A percentile compares a stretch with the other conserved stretches of the same genome.
Evolutionary conservation across 2,113 vertebrate species (phyloP).

Genomic region (Callipepla californica): DNA sequence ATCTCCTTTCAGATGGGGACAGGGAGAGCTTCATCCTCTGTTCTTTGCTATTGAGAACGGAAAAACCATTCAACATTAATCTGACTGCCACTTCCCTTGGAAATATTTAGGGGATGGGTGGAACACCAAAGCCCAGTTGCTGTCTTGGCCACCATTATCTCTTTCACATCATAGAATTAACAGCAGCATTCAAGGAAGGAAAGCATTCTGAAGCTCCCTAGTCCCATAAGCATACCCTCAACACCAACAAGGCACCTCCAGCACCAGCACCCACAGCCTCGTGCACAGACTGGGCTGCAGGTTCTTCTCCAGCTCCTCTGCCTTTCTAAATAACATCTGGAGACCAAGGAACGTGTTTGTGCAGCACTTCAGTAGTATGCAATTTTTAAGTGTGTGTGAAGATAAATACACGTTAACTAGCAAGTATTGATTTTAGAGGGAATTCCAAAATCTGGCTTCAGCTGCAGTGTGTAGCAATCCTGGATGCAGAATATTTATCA

Average conservation of each 20-base stretch:
- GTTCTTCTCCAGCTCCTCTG: neutral
- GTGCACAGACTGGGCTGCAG: neutral
- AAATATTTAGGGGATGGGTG: neutral
- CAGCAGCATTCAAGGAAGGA: neutral
- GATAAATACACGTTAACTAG: neutral
- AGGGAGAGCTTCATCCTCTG: neutral
- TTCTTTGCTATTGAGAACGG: neutral
- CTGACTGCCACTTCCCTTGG: neutral
- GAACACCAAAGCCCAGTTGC: neutral
- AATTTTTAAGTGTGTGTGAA: neutral
- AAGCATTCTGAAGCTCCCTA: neutral
- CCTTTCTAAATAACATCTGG: neutral
- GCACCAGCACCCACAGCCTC: neutral
- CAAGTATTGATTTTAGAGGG: neutral
- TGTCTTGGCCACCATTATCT: neutral
- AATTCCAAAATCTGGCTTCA: neutral
- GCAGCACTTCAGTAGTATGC: neutral
- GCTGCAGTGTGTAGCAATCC: neutral
- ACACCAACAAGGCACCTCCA: neutral
- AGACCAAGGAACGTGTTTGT: neutral
- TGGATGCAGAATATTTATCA: neutral
- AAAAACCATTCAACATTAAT: rapidly evolving
- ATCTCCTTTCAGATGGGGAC: neutral
- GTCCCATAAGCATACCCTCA: neutral
- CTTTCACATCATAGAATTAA: neutral